These are phyloP conservation scores for Agonopterix heracliana DNA, from an alignment of 2,888 invertebrate genomes.

Conservation along the genomic window DNA sequence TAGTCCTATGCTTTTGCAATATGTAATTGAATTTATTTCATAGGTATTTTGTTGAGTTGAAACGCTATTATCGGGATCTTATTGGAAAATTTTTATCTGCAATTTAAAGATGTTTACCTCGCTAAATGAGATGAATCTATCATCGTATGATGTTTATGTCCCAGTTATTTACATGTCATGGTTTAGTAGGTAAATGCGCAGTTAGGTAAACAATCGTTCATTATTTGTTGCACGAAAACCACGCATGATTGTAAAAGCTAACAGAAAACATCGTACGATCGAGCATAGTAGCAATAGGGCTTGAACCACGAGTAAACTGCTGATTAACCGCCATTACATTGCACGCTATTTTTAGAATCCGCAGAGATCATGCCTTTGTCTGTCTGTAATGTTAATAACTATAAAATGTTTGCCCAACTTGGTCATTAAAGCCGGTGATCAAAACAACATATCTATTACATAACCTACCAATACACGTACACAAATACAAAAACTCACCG, in stretches of 20 bases:
- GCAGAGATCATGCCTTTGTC: slow-evolving; percentile 73
- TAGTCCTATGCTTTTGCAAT: no score
- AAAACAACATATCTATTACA: slow-evolving; percentile 44
- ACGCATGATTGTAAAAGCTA: slow-evolving; percentile 26
- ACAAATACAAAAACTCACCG: slow-evolving; percentile 48
- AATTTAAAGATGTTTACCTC: no score
- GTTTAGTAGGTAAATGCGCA: no score
- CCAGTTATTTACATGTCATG: neutral
- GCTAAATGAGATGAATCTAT: no score
- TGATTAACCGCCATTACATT: slow-evolving; percentile 68
- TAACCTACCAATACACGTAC: slow-evolving; percentile 11
- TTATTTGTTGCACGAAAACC: slow-evolving; percentile 27
- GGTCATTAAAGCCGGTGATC: slow-evolving; percentile 29
- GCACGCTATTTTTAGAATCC: slow-evolving; percentile 67
- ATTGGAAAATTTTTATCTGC: no score
- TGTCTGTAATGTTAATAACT: slow-evolving; percentile 61
- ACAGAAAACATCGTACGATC: slow-evolving; percentile 26
- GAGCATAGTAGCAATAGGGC: slow-evolving; percentile 33
- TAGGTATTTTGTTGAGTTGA: no score
- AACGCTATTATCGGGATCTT: no score
- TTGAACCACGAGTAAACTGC: slow-evolving; percentile 61
- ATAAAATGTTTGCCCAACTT: slow-evolving; percentile 37
- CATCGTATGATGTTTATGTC: neutral
- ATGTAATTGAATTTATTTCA: no score
- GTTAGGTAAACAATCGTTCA: neutral